Evolutionary conservation across 2,888 invertebrate genomes (phyloP).

Genomic region (Eristalinus aeneus): DNA sequence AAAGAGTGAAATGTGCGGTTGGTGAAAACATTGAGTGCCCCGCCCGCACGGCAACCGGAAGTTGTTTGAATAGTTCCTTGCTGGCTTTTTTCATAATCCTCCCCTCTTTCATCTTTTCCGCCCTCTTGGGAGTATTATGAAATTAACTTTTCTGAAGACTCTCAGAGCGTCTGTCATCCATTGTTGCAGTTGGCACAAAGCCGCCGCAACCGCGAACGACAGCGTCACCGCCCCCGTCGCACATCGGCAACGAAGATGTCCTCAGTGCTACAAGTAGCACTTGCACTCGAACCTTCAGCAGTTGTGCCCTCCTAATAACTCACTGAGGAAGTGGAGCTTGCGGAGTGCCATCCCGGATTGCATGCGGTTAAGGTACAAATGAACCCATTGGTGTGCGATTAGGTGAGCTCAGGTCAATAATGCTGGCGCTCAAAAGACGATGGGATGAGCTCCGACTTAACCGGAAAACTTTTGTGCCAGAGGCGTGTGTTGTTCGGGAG

Average conservation of each 20-base stretch:
- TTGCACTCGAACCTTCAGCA: background rate
- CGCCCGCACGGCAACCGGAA: background rate
- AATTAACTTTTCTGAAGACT: constrained; percentile 43
- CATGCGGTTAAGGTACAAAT: background rate
- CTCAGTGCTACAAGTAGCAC: constrained; percentile 18
- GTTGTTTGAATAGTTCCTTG: background rate
- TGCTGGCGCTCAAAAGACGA: background rate
- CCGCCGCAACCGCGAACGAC: background rate
- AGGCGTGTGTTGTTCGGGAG: background rate
- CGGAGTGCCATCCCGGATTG: background rate
- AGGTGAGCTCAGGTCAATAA: constrained; percentile 6
- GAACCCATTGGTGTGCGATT: constrained; percentile 15
- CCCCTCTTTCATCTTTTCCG: background rate
- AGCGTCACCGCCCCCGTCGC: too few species aligned
- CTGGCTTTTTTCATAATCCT: background rate
- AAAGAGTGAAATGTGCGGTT: background rate
- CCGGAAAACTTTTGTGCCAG: background rate
- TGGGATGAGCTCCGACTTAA: background rate
- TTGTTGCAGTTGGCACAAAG: constrained; percentile 31
- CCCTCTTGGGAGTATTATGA: constrained; percentile 14
- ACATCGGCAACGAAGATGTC: background rate
- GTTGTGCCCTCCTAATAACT: background rate
- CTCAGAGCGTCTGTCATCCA: constrained; percentile 25
- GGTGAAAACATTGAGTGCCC: background rate
- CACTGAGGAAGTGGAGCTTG: background rate